These are phyloP conservation scores for Protosalanx chinensis DNA, from an alignment of 2,797 vertebrate species.

Conservation along the genomic window DNA sequence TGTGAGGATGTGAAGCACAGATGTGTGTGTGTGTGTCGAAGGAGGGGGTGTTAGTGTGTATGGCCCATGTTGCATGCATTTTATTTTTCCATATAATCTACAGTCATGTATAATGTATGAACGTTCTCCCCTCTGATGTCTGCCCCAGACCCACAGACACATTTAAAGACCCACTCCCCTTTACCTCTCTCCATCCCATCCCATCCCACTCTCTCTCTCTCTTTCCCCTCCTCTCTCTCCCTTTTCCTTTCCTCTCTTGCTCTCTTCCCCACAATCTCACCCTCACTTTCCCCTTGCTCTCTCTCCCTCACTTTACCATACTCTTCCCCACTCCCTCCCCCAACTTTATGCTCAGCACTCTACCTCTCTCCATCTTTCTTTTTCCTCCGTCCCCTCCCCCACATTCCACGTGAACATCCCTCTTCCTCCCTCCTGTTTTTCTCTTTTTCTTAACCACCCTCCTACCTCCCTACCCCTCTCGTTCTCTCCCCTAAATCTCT, in stretches of 20 bases:
- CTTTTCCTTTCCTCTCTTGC: neutral
- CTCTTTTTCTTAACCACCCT: neutral
- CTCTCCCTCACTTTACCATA: neutral
- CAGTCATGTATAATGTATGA: conserved; percentile 68
- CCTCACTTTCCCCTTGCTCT: neutral
- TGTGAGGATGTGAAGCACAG: conserved; percentile 6
- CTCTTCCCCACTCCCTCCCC: neutral
- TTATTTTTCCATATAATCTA: conserved; percentile 54
- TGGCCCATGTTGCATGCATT: conserved; percentile 32
- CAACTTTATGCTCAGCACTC: conserved; percentile 39
- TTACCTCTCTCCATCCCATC: conserved; percentile 22
- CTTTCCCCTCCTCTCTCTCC: conserved; percentile 5
- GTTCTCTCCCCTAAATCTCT: neutral
- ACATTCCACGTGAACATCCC: conserved; percentile 35
- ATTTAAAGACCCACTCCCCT: conserved; percentile 26
- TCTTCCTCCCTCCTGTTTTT: neutral
- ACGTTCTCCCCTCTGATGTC: conserved; percentile 20
- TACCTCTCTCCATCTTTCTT: conserved; percentile 45
- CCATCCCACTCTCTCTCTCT: conserved; percentile 33
- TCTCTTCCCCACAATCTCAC: neutral
- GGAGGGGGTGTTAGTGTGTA: conserved; percentile 56
- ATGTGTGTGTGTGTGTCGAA: conserved; percentile 29
- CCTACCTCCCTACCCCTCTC: neutral
- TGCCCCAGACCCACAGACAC: conserved; percentile 32
- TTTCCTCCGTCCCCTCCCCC: conserved; percentile 16